Evolutionary conservation across 2,888 invertebrate genomes (phyloP).

Genomic region (Aleiodes testaceus): DNA sequence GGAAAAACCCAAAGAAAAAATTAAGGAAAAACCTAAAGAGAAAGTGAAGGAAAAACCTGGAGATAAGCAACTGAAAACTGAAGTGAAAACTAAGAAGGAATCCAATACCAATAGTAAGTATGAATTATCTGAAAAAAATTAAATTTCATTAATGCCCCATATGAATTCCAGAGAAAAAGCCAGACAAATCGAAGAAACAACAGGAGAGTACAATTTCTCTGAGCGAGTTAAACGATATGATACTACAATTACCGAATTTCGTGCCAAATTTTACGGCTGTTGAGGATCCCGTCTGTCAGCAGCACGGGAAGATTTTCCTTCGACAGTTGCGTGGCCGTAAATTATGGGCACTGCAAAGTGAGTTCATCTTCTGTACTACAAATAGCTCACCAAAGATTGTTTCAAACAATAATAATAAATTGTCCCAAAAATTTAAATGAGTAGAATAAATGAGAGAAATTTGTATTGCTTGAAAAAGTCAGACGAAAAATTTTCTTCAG

Average conservation of each 20-base stretch:
- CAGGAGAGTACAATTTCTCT: conserved; percentile 76
- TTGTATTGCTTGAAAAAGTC: background rate
- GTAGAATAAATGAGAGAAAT: background rate
- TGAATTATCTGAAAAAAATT: background rate
- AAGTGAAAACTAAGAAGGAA: conserved; percentile 45
- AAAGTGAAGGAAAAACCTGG: conserved; percentile 46
- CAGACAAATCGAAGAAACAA: conserved; percentile 65
- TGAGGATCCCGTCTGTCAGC: conserved; percentile 79
- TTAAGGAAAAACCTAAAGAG: conserved; percentile 40
- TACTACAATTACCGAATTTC: conserved; percentile 77
- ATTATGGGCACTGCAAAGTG: conserved; percentile 83
- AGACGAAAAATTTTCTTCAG: conserved; percentile 51
- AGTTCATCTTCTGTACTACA: conserved; percentile 64
- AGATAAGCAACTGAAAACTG: conserved; percentile 47
- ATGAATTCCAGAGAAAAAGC: conserved; percentile 53
- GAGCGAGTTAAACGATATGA: conserved; percentile 78
- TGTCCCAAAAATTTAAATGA: background rate
- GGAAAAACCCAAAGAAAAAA: conserved; percentile 23
- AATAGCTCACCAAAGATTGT: conserved; percentile 1
- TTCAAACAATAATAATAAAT: background rate
- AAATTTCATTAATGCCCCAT: background rate
- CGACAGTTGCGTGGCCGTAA: conserved; percentile 81
- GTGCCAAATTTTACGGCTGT: conserved; percentile 80
- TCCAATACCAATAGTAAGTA: conserved; percentile 46
- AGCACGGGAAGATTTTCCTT: conserved; percentile 81